A percentile compares a stretch with the other conserved stretches of the same genome.
Conservation (phyloP, 2,797 vertebrate genomes). For the Coreius guichenoti region DNA sequence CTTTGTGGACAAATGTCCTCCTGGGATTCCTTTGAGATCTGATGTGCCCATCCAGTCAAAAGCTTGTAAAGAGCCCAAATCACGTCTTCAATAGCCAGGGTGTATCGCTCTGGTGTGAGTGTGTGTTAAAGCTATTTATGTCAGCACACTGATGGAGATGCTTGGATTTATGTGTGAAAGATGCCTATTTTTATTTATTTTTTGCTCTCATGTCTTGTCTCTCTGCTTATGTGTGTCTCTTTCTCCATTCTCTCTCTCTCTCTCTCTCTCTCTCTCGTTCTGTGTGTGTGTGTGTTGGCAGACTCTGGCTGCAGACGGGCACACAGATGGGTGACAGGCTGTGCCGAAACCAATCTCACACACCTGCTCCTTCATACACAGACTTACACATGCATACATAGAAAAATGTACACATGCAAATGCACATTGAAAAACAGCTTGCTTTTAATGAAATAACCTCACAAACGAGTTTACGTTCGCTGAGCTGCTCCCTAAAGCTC, state of each 20-base stretch:
- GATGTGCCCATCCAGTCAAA: slow-evolving; percentile 53
- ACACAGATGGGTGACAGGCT: slow-evolving; percentile 69
- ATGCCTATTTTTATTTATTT: slow-evolving; percentile 57
- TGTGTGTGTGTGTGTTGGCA: slow-evolving; percentile 51
- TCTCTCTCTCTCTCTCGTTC: slow-evolving; percentile 65
- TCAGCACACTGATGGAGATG: slow-evolving; percentile 10
- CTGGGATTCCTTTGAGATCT: slow-evolving; percentile 46
- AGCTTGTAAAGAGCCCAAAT: slow-evolving; percentile 39
- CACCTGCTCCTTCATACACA: slow-evolving; percentile 64
- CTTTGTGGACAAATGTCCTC: neutral
- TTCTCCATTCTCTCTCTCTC: slow-evolving; percentile 63
- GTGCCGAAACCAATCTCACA: slow-evolving; percentile 59
- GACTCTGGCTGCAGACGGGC: slow-evolving; percentile 62
- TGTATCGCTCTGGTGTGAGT: neutral
- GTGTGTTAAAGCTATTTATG: slow-evolving; percentile 31
- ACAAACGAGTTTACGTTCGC: slow-evolving; percentile 75
- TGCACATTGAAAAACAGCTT: slow-evolving; percentile 66
- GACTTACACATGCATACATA: slow-evolving; percentile 56
- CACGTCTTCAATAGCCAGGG: slow-evolving; percentile 9
- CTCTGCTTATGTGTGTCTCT: slow-evolving; percentile 52
- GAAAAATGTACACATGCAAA: slow-evolving; percentile 56
- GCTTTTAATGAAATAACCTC: slow-evolving; percentile 49
- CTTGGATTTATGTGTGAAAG: slow-evolving; percentile 58
- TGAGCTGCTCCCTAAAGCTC: slow-evolving; percentile 66
- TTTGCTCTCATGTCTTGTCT: slow-evolving; percentile 31